Percentiles rank a stretch among this genome's conserved stretches.
Conservation (phyloP, 2,113 vertebrate genomes). For the Gila orcuttii region DNA sequence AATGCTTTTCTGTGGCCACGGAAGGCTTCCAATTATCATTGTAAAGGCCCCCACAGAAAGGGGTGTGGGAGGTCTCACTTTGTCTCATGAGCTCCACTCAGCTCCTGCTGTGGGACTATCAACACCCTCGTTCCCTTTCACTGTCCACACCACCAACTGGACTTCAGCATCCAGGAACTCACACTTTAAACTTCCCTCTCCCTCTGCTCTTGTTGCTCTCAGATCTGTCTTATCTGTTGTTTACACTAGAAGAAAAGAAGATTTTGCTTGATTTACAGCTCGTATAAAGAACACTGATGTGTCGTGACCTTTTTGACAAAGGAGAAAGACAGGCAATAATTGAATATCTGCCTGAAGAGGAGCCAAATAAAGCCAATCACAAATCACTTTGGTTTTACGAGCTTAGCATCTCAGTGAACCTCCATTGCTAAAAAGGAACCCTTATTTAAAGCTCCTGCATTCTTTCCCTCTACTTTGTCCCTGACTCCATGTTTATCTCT, state of each 20-base stretch:
- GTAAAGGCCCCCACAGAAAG: slow-evolving; percentile 61
- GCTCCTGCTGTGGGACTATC: slow-evolving; percentile 44
- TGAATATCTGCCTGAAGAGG: slow-evolving; percentile 13
- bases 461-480: slow-evolving; percentile 27
- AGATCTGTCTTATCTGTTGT: slow-evolving; percentile 13
- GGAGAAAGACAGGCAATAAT: slow-evolving; percentile 16
- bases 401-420: slow-evolving; percentile 24
- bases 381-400: slow-evolving; percentile 51
- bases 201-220: slow-evolving; percentile 8
- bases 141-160: slow-evolving; percentile 28
- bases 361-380: slow-evolving; percentile 35
- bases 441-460: slow-evolving; percentile 12
- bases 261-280: slow-evolving; percentile 18
- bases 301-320: slow-evolving; percentile 42
- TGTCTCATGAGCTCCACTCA: slow-evolving; percentile 40
- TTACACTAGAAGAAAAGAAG: neutral
- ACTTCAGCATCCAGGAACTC: slow-evolving; percentile 50
- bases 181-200: slow-evolving; percentile 47
- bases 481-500: neutral
- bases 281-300: slow-evolving; percentile 18
- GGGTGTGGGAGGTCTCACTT: slow-evolving; percentile 39
- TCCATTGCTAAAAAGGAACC: slow-evolving; percentile 17
- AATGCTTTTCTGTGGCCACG: slow-evolving; percentile 62
- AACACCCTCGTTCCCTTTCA: slow-evolving; percentile 43
- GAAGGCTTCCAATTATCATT: slow-evolving; percentile 75